Evolutionary conservation across 2,797 vertebrate genomes (phyloP).

Genomic region (Paramormyrops hopkinsi): DNA sequence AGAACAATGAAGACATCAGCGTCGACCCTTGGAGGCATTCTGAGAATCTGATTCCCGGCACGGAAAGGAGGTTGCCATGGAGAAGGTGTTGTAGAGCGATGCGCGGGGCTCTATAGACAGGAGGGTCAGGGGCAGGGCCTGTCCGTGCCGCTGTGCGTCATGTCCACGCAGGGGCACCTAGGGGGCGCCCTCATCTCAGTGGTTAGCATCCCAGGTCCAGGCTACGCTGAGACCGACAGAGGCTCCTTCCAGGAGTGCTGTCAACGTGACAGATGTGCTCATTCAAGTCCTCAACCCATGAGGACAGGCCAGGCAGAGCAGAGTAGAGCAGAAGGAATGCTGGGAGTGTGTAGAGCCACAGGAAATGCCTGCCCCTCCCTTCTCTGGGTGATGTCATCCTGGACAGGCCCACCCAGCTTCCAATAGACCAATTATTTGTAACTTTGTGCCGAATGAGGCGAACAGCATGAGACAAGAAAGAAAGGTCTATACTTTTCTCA

Average conservation of each 20-base stretch:
- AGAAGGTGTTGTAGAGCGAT: conserved; percentile 58
- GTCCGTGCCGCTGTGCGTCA: conserved; percentile 27
- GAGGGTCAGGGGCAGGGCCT: conserved; percentile 51
- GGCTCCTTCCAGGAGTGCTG: conserved; percentile 24
- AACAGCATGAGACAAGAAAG: neutral
- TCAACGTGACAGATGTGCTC: conserved; percentile 13
- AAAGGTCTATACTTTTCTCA: neutral
- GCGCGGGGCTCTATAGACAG: conserved; percentile 41
- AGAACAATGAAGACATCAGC: conserved; percentile 67
- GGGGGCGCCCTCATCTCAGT: conserved; percentile 26
- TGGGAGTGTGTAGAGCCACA: neutral
- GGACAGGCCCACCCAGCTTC: neutral
- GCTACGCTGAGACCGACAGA: neutral
- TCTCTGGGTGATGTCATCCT: neutral
- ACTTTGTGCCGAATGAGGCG: neutral
- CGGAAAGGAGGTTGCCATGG: conserved; percentile 65
- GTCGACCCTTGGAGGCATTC: conserved; percentile 51
- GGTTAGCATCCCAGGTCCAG: conserved; percentile 17
- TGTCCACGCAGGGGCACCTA: conserved; percentile 24
- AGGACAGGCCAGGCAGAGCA: neutral
- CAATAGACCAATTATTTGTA: neutral
- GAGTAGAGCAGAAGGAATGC: neutral
- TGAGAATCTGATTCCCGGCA: conserved; percentile 68
- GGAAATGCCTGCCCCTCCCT: neutral
- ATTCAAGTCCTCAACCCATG: conserved; percentile 6